phyloP scores from a whole-genome alignment of 2,113 vertebrate species.

The Eulemur rufifrons region DNA sequence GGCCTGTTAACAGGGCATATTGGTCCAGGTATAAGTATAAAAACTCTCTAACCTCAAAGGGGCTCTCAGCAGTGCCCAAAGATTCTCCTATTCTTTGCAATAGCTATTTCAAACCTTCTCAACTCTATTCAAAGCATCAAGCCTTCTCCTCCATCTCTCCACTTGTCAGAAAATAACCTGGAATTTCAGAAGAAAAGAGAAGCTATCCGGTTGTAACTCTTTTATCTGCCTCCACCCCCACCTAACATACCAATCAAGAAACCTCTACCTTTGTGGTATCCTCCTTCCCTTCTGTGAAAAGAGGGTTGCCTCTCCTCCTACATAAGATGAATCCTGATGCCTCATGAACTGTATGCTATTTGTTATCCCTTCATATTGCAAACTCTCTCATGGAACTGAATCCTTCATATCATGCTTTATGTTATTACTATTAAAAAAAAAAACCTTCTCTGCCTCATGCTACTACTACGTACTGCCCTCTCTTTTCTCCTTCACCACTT shows the following conservation, averaged over 20 bases:
- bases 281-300: background rate
- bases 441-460: background rate
- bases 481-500: background rate
- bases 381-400: background rate
- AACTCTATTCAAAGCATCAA: background rate
- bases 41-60: background rate
- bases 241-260: conserved; percentile 7
- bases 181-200: conserved; percentile 28
- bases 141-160: background rate
- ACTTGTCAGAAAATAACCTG: background rate
- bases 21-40: conserved; percentile 31
- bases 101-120: background rate
- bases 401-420: background rate
- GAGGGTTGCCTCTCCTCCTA: background rate
- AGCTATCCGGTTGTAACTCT: background rate
- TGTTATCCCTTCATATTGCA: background rate
- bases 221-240: background rate
- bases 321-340: background rate
- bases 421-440: background rate
- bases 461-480: background rate
- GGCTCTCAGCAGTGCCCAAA: background rate
- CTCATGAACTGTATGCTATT: background rate
- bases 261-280: background rate
- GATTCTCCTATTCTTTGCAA: background rate
- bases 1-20: conserved; percentile 17